phyloP scores from a whole-genome alignment of 1,140 invertebrate genomes.

The Trachymyrmex septentrionalis region DNA sequence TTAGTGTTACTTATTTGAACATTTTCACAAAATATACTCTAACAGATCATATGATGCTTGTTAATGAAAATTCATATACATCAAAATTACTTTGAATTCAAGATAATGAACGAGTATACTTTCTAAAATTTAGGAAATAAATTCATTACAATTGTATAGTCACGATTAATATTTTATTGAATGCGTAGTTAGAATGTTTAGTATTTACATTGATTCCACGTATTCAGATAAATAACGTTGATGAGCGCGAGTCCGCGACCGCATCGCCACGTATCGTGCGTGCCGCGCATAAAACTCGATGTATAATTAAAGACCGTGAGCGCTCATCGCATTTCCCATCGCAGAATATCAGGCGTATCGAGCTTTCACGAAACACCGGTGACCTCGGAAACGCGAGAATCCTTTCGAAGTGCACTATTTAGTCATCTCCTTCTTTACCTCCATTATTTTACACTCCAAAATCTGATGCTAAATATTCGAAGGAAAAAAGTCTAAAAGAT shows the following conservation, averaged over 20 bases:
- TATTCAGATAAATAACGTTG: slow-evolving; percentile 66
- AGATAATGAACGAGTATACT: not conserved
- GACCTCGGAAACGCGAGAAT: not conserved
- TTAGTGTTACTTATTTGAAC: not conserved
- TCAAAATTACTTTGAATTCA: not conserved
- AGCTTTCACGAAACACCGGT: slow-evolving; percentile 1
- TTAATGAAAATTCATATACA: slow-evolving; percentile 10
- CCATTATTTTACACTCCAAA: slow-evolving; percentile 7
- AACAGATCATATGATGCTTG: not conserved
- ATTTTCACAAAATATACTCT: not conserved
- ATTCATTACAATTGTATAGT: not conserved
- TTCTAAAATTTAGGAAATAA: slow-evolving; percentile 1
- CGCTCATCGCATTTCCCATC: slow-evolving; percentile 25
- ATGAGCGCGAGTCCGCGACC: slow-evolving; percentile 43
- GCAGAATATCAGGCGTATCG: slow-evolving; percentile 22
- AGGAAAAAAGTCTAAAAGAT: slow-evolving; percentile 3
- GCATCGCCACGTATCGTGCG: slow-evolving; percentile 38
- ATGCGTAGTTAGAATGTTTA: slow-evolving; percentile 71
- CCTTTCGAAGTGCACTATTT: slow-evolving; percentile 26
- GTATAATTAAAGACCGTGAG: slow-evolving; percentile 28
- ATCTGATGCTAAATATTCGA: not conserved
- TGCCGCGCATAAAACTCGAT: slow-evolving; percentile 58
- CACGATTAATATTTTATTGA: slow-evolving; percentile 78
- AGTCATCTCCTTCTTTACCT: not conserved
- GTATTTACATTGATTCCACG: slow-evolving; percentile 78